Evolutionary conservation across 2,797 vertebrate genomes (phyloP).

Genomic region (Valencia hispanica): DNA sequence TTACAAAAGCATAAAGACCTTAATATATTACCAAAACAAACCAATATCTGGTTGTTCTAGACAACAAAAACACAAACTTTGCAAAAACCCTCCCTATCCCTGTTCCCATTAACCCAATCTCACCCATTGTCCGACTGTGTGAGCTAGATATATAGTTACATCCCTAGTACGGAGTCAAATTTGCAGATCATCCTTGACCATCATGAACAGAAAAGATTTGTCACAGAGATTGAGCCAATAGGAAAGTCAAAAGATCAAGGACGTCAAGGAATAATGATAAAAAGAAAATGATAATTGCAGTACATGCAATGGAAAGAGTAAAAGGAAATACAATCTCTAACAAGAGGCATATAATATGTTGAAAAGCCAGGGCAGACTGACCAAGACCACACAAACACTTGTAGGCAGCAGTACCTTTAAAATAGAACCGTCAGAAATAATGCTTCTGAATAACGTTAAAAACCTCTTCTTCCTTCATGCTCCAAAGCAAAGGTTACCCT

Average conservation of each 20-base stretch:
- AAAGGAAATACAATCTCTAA: conserved; percentile 19
- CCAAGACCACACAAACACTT: conserved; percentile 34
- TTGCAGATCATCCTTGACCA: conserved; percentile 53
- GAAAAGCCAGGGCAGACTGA: conserved; percentile 28
- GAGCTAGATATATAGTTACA: conserved; percentile 44
- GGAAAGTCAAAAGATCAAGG: conserved; percentile 28
- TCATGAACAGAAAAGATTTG: conserved; percentile 45
- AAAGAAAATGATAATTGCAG: conserved; percentile 13
- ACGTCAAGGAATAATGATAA: background rate
- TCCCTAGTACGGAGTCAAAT: conserved; percentile 38
- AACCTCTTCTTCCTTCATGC: conserved; percentile 64
- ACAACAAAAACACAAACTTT: background rate
- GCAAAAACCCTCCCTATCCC: background rate
- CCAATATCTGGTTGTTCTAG: background rate
- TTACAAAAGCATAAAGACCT: background rate
- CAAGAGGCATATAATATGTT: conserved; percentile 31
- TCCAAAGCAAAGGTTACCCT: conserved; percentile 70
- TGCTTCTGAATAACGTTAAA: conserved; percentile 62
- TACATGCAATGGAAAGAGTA: background rate
- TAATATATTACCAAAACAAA: background rate
- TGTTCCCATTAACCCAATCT: background rate
- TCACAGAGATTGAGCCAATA: conserved; percentile 24
- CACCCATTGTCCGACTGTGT: background rate
- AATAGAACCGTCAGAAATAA: conserved; percentile 49
- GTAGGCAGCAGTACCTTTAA: conserved; percentile 24